Conservation (phyloP, 1,140 invertebrate genomes). For the Ridgeia piscesae region DNA sequence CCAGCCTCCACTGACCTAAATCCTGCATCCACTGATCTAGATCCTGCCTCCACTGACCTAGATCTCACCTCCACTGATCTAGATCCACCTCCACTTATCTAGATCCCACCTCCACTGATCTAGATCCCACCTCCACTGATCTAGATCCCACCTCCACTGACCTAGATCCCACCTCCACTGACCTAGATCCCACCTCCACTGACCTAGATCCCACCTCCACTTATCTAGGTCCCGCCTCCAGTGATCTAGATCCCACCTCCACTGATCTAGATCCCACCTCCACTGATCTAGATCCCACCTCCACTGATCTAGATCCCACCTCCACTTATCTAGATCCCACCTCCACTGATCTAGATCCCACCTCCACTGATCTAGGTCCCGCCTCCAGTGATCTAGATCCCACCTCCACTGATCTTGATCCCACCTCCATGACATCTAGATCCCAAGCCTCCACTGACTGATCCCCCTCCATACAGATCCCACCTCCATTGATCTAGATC, state of each 20-base stretch:
- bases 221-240: too few species aligned
- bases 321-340: too few species aligned
- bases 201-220: not conserved
- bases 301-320: too few species aligned
- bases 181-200: not conserved
- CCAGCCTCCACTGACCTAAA: too few species aligned
- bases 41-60: not conserved
- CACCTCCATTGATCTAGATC: not conserved
- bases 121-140: too few species aligned
- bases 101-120: not conserved
- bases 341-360: not conserved
- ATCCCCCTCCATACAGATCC: too few species aligned
- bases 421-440: not conserved
- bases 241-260: not conserved
- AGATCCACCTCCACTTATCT: not conserved
- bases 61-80: too few species aligned
- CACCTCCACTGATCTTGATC: not conserved
- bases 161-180: not conserved
- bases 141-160: not conserved
- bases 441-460: not conserved
- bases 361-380: not conserved
- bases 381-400: not conserved
- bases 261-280: not conserved
- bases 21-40: not conserved
- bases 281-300: not conserved